Conservation (phyloP, 2,888 invertebrate genomes). For the Coleophora deauratella region DNA sequence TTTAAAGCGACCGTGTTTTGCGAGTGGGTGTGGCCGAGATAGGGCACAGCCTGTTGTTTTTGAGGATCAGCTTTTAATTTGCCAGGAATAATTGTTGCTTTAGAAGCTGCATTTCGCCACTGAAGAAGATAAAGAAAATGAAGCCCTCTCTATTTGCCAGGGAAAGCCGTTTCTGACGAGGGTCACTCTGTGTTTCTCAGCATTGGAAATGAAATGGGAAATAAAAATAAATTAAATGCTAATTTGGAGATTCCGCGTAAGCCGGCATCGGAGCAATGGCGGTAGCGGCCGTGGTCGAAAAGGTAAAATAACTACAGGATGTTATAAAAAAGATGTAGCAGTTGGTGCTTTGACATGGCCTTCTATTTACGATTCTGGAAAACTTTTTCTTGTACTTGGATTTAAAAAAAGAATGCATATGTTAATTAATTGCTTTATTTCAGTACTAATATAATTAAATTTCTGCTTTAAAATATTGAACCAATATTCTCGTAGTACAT, state of each 20-base stretch:
- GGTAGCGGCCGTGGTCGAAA: no score
- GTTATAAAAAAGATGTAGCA: no score
- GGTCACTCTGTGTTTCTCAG: slow-evolving; percentile 52
- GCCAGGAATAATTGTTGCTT: slow-evolving; percentile 44
- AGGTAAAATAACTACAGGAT: no score
- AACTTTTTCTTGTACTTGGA: no score
- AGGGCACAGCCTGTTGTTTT: slow-evolving; percentile 43
- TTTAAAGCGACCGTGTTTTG: slow-evolving; percentile 8
- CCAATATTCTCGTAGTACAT: no score
- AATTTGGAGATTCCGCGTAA: slow-evolving; percentile 52
- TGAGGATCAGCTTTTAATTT: slow-evolving; percentile 49
- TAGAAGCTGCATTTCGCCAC: slow-evolving; percentile 42
- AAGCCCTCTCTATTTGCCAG: slow-evolving; percentile 51
- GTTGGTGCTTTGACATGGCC: no score
- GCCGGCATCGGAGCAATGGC: slow-evolving; percentile 19
- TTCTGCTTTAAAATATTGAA: no score
- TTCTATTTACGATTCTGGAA: no score
- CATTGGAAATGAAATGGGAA: slow-evolving; percentile 56
- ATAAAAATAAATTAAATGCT: slow-evolving; percentile 66
- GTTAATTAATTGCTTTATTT: no score
- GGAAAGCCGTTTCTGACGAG: slow-evolving; percentile 56
- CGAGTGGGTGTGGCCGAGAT: slow-evolving; percentile 26
- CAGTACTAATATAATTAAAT: no score
- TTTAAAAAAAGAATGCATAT: no score
- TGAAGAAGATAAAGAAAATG: slow-evolving; percentile 52